Evolutionary conservation across 2,888 invertebrate genomes (phyloP).

Genomic region (Xestia rhomboidea): DNA sequence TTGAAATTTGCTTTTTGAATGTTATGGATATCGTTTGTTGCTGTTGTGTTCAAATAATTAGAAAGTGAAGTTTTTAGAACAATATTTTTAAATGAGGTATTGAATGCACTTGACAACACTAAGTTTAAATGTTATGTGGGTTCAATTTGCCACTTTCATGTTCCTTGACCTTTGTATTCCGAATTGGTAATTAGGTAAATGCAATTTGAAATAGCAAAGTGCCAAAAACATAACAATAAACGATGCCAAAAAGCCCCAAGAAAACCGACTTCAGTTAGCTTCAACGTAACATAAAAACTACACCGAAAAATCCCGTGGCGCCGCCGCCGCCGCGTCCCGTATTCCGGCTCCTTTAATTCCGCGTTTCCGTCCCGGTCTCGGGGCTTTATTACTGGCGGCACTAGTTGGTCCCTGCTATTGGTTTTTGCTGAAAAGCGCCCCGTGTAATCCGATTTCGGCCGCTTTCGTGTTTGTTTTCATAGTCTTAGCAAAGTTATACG

Average conservation of each 20-base stretch:
- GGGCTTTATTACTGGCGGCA: conserved; percentile 55
- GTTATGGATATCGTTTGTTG: background rate
- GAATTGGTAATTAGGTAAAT: too few species aligned
- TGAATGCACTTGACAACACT: background rate
- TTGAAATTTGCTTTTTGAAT: background rate
- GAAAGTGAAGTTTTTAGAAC: fast-evolving
- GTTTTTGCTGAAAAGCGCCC: conserved; percentile 71
- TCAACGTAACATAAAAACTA: conserved; percentile 37
- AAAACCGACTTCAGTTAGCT: conserved; percentile 27
- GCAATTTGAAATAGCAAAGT: background rate
- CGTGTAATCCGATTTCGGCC: conserved; percentile 75
- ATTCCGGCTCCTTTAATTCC: conserved; percentile 58
- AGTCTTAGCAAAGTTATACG: conserved; percentile 72
- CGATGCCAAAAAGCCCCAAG: conserved; percentile 4
- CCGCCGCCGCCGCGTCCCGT: conserved; percentile 30
- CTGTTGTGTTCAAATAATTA: background rate
- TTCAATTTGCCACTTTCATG: too few species aligned
- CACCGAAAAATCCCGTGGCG: conserved; percentile 28
- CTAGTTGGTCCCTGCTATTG: conserved; percentile 68
- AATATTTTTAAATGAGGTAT: background rate
- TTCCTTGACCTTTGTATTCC: background rate
- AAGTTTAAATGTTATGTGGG: too few species aligned
- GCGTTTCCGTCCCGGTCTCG: conserved; percentile 61
- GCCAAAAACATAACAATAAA: conserved; percentile 3
- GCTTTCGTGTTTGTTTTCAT: conserved; percentile 74